Conservation (phyloP, 2,888 invertebrate genomes). For the Drosophila pseudotalamancana region DNA sequence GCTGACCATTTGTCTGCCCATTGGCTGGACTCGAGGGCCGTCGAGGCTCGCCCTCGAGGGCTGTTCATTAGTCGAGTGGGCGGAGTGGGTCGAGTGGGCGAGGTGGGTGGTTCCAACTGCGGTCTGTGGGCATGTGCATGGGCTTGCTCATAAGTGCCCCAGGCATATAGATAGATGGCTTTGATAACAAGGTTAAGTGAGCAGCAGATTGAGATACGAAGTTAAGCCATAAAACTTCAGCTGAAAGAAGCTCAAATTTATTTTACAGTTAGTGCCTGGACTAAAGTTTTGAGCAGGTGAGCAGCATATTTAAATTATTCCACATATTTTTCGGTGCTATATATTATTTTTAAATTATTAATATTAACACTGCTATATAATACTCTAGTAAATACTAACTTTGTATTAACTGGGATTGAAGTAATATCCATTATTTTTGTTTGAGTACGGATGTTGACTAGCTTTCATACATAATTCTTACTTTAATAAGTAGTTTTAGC, state of each 20-base stretch:
- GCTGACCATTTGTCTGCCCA: constrained; percentile 66
- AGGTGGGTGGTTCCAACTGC: no score
- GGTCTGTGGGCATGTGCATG: constrained; percentile 52
- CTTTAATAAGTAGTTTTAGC: no score
- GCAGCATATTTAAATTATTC: no score
- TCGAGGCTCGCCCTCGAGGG: constrained; percentile 19
- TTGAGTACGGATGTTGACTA: no score
- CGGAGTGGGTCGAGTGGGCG: neutral
- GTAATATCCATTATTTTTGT: no score
- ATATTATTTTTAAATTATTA: no score
- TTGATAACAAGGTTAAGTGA: constrained; percentile 63
- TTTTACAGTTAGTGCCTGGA: neutral
- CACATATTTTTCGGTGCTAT: no score
- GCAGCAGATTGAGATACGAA: constrained; percentile 9
- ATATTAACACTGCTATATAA: no score
- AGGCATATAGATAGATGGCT: constrained; percentile 67
- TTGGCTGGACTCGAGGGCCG: constrained; percentile 42
- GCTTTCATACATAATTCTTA: no score
- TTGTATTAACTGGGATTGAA: no score
- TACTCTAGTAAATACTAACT: no score
- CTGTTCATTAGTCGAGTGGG: constrained; percentile 47
- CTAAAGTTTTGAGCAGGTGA: no score
- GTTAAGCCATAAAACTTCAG: constrained; percentile 25
- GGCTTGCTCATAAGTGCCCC: constrained; percentile 59
- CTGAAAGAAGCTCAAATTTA: neutral